Evolutionary conservation across 2,888 invertebrate species (phyloP).

Genomic region (Cancer borealis): DNA sequence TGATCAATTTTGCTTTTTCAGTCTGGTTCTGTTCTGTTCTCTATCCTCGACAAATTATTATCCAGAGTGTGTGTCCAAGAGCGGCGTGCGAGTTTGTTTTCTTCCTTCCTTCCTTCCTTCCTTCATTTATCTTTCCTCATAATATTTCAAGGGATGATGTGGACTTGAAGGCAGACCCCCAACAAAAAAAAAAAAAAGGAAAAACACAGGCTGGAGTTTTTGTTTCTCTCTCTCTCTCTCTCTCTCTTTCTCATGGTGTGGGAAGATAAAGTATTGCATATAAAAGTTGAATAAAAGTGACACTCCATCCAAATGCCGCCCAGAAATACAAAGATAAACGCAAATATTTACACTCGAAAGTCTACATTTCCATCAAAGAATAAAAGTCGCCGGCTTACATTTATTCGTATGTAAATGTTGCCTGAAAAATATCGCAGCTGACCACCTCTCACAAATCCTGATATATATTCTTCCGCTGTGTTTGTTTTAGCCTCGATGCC

Average conservation of each 20-base stretch:
- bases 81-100: background rate
- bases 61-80: background rate
- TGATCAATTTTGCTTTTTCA: background rate
- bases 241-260: background rate
- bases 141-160: conserved; percentile 21
- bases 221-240: background rate
- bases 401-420: conserved; percentile 15
- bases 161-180: background rate
- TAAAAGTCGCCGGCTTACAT: background rate
- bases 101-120: background rate
- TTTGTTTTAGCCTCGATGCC: background rate
- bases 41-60: background rate
- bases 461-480: conserved; percentile 12
- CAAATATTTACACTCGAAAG: conserved; percentile 1
- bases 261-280: background rate
- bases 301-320: background rate
- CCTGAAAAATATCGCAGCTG: background rate
- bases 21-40: background rate
- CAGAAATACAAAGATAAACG: background rate
- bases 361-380: background rate
- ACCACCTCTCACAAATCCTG: conserved; percentile 8
- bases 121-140: conserved; percentile 13
- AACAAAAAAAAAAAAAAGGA: background rate
- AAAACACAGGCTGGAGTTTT: background rate
- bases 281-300: background rate